Percentiles rank a stretch among this genome's conserved stretches.
phyloP scores from a whole-genome alignment of 2,113 vertebrate species.

The Capricornis sumatraensis region DNA sequence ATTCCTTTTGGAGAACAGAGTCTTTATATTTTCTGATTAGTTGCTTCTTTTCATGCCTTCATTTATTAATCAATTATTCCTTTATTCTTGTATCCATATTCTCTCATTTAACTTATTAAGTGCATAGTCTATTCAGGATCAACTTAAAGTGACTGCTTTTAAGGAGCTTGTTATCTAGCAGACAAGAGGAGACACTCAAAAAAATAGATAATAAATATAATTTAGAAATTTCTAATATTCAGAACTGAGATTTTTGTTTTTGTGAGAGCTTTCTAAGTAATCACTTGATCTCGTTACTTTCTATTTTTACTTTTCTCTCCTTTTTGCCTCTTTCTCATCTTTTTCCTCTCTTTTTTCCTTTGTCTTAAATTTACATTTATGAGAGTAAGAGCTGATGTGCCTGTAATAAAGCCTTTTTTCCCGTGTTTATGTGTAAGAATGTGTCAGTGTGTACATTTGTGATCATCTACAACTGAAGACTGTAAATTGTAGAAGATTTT shows the following conservation, averaged over 20 bases:
- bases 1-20: neutral
- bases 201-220: neutral
- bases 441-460: neutral
- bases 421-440: neutral
- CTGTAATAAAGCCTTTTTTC: neutral
- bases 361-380: neutral
- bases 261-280: neutral
- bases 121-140: neutral
- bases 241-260: neutral
- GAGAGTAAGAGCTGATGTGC: neutral
- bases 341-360: neutral
- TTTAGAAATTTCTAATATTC: neutral
- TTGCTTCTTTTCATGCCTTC: neutral
- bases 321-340: neutral
- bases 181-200: neutral
- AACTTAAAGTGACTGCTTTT: neutral
- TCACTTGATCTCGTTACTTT: neutral
- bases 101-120: neutral
- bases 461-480: neutral
- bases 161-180: neutral
- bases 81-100: neutral
- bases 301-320: neutral
- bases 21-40: neutral
- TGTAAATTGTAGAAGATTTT: neutral
- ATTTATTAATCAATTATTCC: neutral